Percentiles rank a stretch among this genome's conserved stretches.
These are phyloP conservation scores for Athetis lepigone DNA, from an alignment of 2,888 invertebrate genomes.

Conservation along the genomic window DNA sequence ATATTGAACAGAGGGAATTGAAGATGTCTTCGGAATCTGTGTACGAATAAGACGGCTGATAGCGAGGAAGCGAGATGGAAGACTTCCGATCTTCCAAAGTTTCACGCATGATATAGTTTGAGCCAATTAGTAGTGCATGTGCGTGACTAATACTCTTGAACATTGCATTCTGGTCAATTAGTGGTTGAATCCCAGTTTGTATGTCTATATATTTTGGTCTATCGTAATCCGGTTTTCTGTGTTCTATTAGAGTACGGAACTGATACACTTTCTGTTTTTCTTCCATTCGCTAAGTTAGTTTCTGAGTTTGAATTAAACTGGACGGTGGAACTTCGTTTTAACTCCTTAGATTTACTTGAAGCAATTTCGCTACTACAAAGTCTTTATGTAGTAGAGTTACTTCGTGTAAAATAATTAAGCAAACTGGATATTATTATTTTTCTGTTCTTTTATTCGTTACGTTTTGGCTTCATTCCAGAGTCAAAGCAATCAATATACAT, in stretches of 20 bases:
- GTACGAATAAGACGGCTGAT: constrained; percentile 13
- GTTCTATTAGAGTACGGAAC: constrained; percentile 6
- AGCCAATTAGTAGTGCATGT: constrained; percentile 36
- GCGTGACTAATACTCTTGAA: constrained; percentile 31
- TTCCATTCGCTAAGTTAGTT: constrained; percentile 38
- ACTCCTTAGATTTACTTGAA: constrained; percentile 42
- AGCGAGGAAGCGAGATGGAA: constrained; percentile 8
- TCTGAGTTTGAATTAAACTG: constrained; percentile 44
- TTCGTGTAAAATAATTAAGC: constrained; percentile 39
- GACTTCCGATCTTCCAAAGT: constrained; percentile 21
- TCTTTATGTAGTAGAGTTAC: constrained; percentile 30
- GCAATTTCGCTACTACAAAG: constrained; percentile 30
- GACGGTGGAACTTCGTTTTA: constrained; percentile 34
- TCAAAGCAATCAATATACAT: neutral
- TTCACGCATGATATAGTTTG: constrained; percentile 23
- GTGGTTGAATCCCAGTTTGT: neutral
- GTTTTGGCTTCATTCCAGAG: constrained; percentile 29
- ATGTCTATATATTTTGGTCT: neutral
- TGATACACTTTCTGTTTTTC: constrained; percentile 40
- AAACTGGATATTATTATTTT: constrained; percentile 9
- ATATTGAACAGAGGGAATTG: constrained; percentile 54
- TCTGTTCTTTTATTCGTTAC: neutral
- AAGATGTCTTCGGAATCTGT: constrained; percentile 39
- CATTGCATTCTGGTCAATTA: constrained; percentile 45
- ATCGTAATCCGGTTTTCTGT: constrained; percentile 19